Base-by-base conservation (phyloP, 2,113 vertebrate genomes). In the Pelvicachromis taeniatus region DNA sequence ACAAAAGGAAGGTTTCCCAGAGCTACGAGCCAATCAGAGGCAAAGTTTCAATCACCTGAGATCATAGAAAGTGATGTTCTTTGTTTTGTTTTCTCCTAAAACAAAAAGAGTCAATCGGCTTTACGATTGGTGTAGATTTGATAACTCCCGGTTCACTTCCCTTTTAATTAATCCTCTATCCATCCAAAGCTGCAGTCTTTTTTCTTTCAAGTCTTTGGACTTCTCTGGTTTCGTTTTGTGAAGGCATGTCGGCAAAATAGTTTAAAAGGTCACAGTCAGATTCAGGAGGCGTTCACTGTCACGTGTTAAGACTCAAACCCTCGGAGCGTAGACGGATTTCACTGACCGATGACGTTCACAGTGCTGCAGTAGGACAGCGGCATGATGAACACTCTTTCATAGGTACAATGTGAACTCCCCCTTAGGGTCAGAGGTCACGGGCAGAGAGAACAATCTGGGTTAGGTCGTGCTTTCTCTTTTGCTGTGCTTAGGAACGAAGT, bases 401-500 rank as follows among this genome's bases (percentile, higher is more conserved):
- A 31, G 55, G 55, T 35, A 53, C 21, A 26, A 23, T 53, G 56
- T 85, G 26, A 89, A 65, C 48, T 50, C 55, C 50, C 16, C 29
- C 55, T 8, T 4, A 2, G 6, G 17, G 48, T 80, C 70, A 45
- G 53, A 80, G 79, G 58, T 81, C 63, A 16, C 6, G 7, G 40
- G 17, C 38, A 61, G 58, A 78, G 77, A 68, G 33, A 29, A 58
- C 14, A 6, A 68, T 19, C 8, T 1, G 31, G 38, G 35, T 94
- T 95, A 95, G 54, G 90, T 87, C 12, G 81, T 88, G 77, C 95
- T 96, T 78, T 97, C 95, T 61, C 94, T 92, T 52, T 95, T 95
- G 38, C 96, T 89, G 33, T 92, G 84, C 65, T 95, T 96, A 33
- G 93, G 96, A 88, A 97, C 95, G 17, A 97, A 98, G 91, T 97